phyloP scores from a whole-genome alignment of 2,888 invertebrate genomes.

The Callyntrura sp. region DNA sequence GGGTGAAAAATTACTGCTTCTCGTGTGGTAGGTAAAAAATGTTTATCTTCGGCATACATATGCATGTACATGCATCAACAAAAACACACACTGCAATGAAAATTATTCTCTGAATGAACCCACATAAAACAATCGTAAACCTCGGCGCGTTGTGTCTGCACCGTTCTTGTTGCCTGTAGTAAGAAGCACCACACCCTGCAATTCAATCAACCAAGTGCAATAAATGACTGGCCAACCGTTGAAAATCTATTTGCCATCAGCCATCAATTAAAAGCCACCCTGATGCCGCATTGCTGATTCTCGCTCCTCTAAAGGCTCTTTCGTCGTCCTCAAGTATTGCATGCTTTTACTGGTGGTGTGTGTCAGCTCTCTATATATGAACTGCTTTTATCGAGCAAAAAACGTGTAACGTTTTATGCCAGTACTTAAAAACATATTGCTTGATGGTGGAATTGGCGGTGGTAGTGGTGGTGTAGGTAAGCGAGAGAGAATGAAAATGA shows the following conservation, averaged over 20 bases:
- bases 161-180: not conserved
- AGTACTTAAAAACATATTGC: constrained; percentile 55
- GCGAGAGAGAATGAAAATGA: constrained; percentile 37
- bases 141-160: not conserved
- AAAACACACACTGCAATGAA: not conserved
- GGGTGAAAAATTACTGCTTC: not conserved
- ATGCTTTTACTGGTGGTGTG: too few species aligned
- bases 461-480: not conserved
- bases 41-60: not conserved
- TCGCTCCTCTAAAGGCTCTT: not conserved
- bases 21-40: not conserved
- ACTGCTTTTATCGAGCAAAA: constrained; percentile 38
- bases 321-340: too few species aligned
- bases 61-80: not conserved
- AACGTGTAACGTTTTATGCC: constrained; percentile 28
- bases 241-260: constrained; percentile 74
- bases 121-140: constrained; percentile 24
- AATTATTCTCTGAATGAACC: too few species aligned
- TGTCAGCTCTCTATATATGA: not conserved
- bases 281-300: constrained; percentile 70
- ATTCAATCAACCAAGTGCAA: constrained; percentile 53
- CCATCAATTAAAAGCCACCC: constrained; percentile 73
- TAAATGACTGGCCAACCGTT: constrained; percentile 64
- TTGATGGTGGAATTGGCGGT: constrained; percentile 22
- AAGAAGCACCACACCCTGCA: constrained; percentile 41